Percentiles rank a stretch among this genome's conserved stretches.
Conservation (phyloP, 1,140 invertebrate species). For the Pseudomyrmex pallidus region DNA sequence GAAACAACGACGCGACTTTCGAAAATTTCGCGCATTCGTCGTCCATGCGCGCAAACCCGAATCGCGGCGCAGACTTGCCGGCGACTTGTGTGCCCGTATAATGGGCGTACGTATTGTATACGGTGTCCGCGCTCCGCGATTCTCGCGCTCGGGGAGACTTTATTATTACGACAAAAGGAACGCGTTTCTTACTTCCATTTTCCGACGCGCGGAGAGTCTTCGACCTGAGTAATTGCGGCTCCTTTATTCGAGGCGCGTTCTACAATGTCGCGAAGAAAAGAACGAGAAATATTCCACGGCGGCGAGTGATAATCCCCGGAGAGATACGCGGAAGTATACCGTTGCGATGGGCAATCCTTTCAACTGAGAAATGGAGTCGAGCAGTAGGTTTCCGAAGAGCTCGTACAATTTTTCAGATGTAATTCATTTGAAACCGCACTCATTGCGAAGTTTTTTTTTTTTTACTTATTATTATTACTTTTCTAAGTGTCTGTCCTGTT, state of each 20-base stretch:
- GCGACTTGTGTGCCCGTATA: constrained; percentile 47
- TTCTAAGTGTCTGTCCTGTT: neutral
- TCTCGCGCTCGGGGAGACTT: neutral
- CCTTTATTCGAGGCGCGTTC: neutral
- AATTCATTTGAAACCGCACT: constrained; percentile 7
- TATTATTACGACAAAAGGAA: constrained; percentile 23
- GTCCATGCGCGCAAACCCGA: neutral
- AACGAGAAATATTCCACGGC: neutral
- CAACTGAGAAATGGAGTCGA: neutral
- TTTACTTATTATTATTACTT: no score
- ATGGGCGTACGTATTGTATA: no score
- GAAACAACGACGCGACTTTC: constrained; percentile 62
- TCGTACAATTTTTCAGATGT: neutral
- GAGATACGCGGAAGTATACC: neutral
- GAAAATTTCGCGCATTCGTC: constrained; percentile 13
- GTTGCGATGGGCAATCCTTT: constrained; percentile 15
- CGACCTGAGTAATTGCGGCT: constrained; percentile 36
- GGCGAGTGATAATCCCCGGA: constrained; percentile 6
- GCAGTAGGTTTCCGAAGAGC: neutral
- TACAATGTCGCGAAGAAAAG: neutral
- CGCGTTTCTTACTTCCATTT: constrained; percentile 36
- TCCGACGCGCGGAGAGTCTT: neutral
- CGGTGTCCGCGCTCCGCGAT: neutral
- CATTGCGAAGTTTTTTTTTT: neutral
- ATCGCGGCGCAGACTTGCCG: constrained; percentile 50